Base-by-base conservation (phyloP, 2,113 vertebrate species). In the Pardalotus punctatus region DNA sequence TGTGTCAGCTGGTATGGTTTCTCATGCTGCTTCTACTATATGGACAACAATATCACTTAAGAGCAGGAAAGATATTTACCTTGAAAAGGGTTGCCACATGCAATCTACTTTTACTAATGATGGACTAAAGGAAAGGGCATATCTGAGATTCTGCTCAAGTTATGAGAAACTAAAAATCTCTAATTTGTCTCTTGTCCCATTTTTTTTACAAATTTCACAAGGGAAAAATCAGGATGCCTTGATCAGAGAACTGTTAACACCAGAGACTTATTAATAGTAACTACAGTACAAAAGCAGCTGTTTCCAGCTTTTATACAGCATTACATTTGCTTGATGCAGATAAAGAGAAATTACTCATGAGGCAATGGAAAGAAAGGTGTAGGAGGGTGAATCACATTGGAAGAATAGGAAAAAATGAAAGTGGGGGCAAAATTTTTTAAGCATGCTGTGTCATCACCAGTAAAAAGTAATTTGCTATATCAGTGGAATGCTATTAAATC, bases 321-420 rank as follows among this genome's bases (percentile, higher is more conserved):
- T 80, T 91, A 70, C 43, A 50, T 90, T 88, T 88, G 19, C 42
- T 94, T 92, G 76, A 83, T 73, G 86, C 50, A 93, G 81, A 92
- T 91, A 69, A 90, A 92, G 58, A 93, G 74, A 89, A 94, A 95
- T 95, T 95, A 97, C 86, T 97, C 76, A 80, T 82, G 50, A 93
- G n/a, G 86, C 89, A 95, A 81, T 67, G 78, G 74, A 80, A 36
- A 42, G 45, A 97, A 88, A 89, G n/a, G 70, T 71, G 93, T 94
- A 90, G 95, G 95, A 96, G 95, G 96, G 45, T 95, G 93, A 97
- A 95, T 97, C 93, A 96, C 12, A 1, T 78, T 81, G 62, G 64
- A 87, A 95, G 81, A 95, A 95, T 48, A 86, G 86, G 81, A 84
- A 78, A 84, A 96, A 91, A 95, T 81, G n/a, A 72, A 95, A 88